These are phyloP conservation scores for Gryllus bimaculatus DNA, from an alignment of 1,140 invertebrate species.

Conservation along the genomic window DNA sequence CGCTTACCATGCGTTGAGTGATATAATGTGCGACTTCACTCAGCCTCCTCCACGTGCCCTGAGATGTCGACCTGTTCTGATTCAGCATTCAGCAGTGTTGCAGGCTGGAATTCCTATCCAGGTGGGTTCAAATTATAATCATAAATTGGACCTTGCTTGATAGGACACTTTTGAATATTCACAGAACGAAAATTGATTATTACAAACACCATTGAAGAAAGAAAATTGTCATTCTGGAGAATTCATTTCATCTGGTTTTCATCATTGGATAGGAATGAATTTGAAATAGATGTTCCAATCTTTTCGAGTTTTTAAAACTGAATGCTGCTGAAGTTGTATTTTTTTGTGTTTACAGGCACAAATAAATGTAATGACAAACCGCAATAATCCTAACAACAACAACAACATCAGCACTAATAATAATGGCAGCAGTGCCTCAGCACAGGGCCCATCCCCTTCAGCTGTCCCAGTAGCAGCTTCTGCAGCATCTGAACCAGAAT, in stretches of 20 bases:
- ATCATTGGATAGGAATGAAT: too few relatives aligned
- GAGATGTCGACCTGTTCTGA: constrained; percentile 57
- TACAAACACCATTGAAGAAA: too few relatives aligned
- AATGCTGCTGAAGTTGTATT: too few relatives aligned
- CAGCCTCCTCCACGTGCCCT: constrained; percentile 57
- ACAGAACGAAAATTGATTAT: too few relatives aligned
- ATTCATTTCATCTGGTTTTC: too few relatives aligned
- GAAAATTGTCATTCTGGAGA: too few relatives aligned
- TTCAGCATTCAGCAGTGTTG: constrained; percentile 56
- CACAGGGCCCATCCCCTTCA: not conserved
- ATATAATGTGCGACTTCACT: constrained; percentile 64
- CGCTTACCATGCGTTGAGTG: constrained; percentile 78
- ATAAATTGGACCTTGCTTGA: not conserved
- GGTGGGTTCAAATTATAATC: constrained; percentile 30
- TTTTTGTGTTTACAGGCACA: constrained; percentile 37
- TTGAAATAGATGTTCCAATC: too few relatives aligned
- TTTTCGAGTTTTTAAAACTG: too few relatives aligned
- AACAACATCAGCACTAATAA: not conserved
- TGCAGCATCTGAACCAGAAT: constrained; percentile 27
- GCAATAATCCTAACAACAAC: constrained; percentile 31
- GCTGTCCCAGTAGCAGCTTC: constrained; percentile 22
- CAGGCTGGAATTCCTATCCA: constrained; percentile 56
- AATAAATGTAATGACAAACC: constrained; percentile 37
- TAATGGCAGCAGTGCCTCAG: not conserved
- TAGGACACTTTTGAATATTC: not conserved